A percentile compares a stretch with the other conserved stretches of the same genome.
phyloP scores from a whole-genome alignment of 1,140 invertebrate genomes.

The Microplitis mediator region DNA sequence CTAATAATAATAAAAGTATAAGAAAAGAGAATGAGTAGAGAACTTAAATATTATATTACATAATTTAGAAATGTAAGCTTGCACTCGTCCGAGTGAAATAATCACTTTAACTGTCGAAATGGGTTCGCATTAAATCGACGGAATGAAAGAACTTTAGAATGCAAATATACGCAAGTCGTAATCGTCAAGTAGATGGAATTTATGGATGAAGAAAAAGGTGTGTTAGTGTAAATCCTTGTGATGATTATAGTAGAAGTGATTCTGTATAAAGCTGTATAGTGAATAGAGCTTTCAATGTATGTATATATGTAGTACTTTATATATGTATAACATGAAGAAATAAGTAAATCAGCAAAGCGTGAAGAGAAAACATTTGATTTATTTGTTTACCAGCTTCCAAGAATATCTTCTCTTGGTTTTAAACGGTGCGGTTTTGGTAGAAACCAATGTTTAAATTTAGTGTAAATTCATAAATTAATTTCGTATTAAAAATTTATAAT shows the following conservation, averaged over 20 bases:
- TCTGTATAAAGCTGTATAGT: neutral
- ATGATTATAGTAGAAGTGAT: too few species aligned
- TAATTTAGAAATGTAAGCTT: slow-evolving; percentile 12
- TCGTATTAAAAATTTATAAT: too few species aligned
- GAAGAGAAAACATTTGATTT: slow-evolving; percentile 40
- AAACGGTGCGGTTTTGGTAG: neutral
- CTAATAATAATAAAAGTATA: neutral
- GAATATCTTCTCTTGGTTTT: slow-evolving; percentile 11
- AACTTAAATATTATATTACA: slow-evolving; percentile 18
- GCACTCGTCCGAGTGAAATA: slow-evolving; percentile 12
- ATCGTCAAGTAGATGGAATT: slow-evolving; percentile 20
- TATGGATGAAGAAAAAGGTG: slow-evolving; percentile 25
- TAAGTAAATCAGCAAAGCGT: slow-evolving; percentile 43
- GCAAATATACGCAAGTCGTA: slow-evolving; percentile 7
- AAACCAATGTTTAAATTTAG: too few species aligned
- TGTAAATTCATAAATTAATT: too few species aligned
- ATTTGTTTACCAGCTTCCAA: slow-evolving; percentile 44
- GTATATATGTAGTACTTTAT: too few species aligned
- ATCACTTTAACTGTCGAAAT: slow-evolving; percentile 19
- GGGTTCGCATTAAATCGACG: slow-evolving; percentile 16
- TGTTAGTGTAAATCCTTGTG: too few species aligned
- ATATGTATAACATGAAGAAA: slow-evolving; percentile 26
- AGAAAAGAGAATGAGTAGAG: neutral
- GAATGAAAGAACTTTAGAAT: slow-evolving; percentile 12
- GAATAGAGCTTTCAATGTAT: neutral